Evolutionary conservation across 2,797 vertebrate genomes (phyloP).

Genomic region (Staurois parvus): DNA sequence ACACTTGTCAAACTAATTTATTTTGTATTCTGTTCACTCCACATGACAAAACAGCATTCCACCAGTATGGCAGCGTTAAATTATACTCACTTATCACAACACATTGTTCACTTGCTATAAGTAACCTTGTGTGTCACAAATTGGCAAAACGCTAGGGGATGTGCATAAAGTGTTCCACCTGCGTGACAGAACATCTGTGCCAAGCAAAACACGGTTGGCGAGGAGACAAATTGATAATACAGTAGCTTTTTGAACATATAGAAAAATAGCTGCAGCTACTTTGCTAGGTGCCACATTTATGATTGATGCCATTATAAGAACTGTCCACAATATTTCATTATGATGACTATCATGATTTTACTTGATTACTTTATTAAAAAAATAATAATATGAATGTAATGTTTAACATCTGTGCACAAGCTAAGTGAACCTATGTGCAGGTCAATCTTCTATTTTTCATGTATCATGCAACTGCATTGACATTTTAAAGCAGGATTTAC

Average conservation of each 20-base stretch:
- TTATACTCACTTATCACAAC: constrained; percentile 67
- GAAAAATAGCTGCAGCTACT: background rate
- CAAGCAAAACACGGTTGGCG: constrained; percentile 31
- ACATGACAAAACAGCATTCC: constrained; percentile 73
- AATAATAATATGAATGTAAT: background rate
- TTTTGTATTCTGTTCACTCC: constrained; percentile 77
- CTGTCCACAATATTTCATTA: background rate
- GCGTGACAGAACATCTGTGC: constrained; percentile 24
- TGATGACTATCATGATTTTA: background rate
- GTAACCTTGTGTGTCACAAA: constrained; percentile 47
- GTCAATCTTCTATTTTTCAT: background rate
- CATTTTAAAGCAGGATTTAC: no score
- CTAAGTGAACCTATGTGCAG: background rate
- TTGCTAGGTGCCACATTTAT: background rate
- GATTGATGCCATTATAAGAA: background rate
- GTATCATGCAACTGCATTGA: background rate
- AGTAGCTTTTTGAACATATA: background rate
- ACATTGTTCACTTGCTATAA: constrained; percentile 56
- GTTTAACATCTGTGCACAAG: background rate
- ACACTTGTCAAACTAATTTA: constrained; percentile 80
- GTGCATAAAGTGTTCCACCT: background rate
- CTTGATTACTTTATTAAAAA: background rate
- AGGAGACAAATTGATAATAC: constrained; percentile 44
- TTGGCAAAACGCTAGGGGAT: constrained; percentile 18
- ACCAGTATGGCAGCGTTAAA: constrained; percentile 65